Conservation (phyloP, 2,797 vertebrate genomes). For the Mus spretus region DNA sequence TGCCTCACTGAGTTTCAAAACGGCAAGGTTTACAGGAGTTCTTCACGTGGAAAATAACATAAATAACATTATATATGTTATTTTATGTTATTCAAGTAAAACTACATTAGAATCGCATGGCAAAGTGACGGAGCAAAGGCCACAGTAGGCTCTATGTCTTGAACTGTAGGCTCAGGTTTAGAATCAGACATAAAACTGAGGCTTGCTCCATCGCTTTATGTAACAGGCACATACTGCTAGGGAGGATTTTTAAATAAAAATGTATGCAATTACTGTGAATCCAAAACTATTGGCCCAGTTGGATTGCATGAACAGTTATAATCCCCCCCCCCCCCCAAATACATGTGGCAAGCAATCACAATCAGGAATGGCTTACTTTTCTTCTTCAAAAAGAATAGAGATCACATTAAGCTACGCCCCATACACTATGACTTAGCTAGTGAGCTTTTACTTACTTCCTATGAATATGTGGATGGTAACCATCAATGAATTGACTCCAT, state of each 20-base stretch:
- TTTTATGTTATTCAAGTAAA: constrained; percentile 99
- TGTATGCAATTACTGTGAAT: constrained; percentile 95
- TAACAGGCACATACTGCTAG: constrained; percentile 98
- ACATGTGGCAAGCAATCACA: not conserved
- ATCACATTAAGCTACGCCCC: not conserved
- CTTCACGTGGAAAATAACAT: constrained; percentile 99
- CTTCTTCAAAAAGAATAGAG: constrained; percentile 58
- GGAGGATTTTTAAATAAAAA: constrained; percentile 88
- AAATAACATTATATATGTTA: constrained; percentile 99
- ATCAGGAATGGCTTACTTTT: constrained; percentile 51
- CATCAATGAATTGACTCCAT: not conserved
- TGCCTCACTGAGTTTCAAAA: constrained; percentile 99
- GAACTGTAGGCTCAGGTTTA: constrained; percentile 92
- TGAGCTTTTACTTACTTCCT: constrained; percentile 38
- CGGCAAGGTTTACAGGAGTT: constrained; percentile 99
- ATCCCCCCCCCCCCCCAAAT: not conserved
- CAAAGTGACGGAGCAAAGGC: constrained; percentile 97
- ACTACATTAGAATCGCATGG: constrained; percentile 95
- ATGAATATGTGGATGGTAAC: not conserved
- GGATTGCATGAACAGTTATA: constrained; percentile 39
- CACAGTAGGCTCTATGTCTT: constrained; percentile 96
- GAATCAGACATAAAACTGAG: constrained; percentile 98
- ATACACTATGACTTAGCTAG: constrained; percentile 63
- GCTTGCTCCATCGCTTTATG: constrained; percentile 98
- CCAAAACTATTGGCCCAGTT: constrained; percentile 93